phyloP scores from a whole-genome alignment of 2,888 invertebrate genomes.

The Hesperia comma region DNA sequence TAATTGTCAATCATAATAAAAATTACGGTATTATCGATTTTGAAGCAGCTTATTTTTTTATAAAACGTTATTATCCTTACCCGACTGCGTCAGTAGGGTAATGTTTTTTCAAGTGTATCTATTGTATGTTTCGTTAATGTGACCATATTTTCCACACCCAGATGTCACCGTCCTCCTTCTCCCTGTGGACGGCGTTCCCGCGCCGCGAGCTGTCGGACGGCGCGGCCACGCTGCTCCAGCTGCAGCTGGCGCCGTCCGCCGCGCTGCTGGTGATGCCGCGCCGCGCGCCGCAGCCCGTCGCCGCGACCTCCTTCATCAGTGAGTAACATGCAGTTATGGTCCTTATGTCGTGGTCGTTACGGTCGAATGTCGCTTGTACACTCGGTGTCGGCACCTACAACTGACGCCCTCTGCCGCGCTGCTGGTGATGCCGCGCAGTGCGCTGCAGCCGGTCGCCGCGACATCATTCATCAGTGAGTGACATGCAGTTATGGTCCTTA shows the following conservation, averaged over 20 bases:
- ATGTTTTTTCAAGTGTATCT: too few relatives aligned
- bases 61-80: too few relatives aligned
- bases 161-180: slow-evolving; percentile 82
- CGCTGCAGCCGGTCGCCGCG: slow-evolving; percentile 51
- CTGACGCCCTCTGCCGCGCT: slow-evolving; percentile 91
- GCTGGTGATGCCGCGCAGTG: slow-evolving; percentile 86
- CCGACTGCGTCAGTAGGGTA: too few relatives aligned
- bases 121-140: too few relatives aligned
- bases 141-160: slow-evolving; percentile 46
- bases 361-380: too few relatives aligned
- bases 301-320: slow-evolving; percentile 52
- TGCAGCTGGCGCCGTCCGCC: slow-evolving; percentile 90
- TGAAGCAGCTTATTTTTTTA: too few relatives aligned
- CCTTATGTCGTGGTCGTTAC: too few relatives aligned
- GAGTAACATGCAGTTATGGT: slow-evolving; percentile 42
- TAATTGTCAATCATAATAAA: too few relatives aligned
- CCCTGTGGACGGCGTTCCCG: slow-evolving; percentile 91
- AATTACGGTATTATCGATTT: too few relatives aligned
- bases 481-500: too few relatives aligned
- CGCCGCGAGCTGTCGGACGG: slow-evolving; percentile 87
- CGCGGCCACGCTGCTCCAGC: slow-evolving; percentile 83
- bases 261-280: slow-evolving; percentile 89
- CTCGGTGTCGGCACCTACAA: too few relatives aligned
- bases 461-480: slow-evolving; percentile 54
- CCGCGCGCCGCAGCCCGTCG: slow-evolving; percentile 55